Conservation (phyloP, 1,140 invertebrate species). For the Eueides isabella region DNA sequence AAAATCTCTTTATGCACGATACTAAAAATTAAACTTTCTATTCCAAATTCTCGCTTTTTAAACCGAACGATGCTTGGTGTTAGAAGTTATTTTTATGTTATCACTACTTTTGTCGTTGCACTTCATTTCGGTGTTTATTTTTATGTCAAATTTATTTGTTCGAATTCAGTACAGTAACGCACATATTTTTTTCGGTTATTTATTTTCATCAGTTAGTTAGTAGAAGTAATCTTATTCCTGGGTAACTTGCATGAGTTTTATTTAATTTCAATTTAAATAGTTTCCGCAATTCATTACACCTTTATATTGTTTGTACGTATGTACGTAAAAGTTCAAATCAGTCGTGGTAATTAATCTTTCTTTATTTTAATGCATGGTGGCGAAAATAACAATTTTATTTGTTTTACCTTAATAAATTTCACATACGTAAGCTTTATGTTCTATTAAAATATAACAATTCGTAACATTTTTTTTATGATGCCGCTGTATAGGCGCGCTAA, state of each 20-base stretch:
- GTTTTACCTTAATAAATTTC: slow-evolving; percentile 14
- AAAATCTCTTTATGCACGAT: slow-evolving; percentile 76
- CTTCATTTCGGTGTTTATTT: slow-evolving; percentile 71
- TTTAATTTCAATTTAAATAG: slow-evolving; percentile 25
- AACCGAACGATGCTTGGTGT: slow-evolving; percentile 74
- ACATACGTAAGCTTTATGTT: slow-evolving; percentile 34
- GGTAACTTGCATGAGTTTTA: slow-evolving; percentile 63
- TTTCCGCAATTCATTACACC: slow-evolving; percentile 17
- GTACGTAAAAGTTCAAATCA: not conserved
- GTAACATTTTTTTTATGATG: slow-evolving; percentile 37
- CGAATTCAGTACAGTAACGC: slow-evolving; percentile 35
- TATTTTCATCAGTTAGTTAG: slow-evolving; percentile 55
- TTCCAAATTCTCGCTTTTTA: slow-evolving; percentile 75
- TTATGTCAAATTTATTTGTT: slow-evolving; percentile 36
- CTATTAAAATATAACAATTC: slow-evolving; percentile 31
- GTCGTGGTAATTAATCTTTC: not conserved
- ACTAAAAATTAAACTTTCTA: slow-evolving; percentile 56
- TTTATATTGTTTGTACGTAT: slow-evolving; percentile 10
- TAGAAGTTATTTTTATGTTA: slow-evolving; percentile 70
- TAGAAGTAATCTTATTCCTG: slow-evolving; percentile 56
- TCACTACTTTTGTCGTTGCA: slow-evolving; percentile 72
- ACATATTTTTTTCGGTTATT: slow-evolving; percentile 41
- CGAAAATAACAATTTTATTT: slow-evolving; percentile 17
- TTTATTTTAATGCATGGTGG: slow-evolving; percentile 44
- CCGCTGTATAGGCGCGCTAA: slow-evolving; percentile 55